Evolutionary conservation across 1,140 invertebrate genomes (phyloP), one percentile per base, ranked within the genome.

Genomic region (Vanessa atalanta): DNA sequence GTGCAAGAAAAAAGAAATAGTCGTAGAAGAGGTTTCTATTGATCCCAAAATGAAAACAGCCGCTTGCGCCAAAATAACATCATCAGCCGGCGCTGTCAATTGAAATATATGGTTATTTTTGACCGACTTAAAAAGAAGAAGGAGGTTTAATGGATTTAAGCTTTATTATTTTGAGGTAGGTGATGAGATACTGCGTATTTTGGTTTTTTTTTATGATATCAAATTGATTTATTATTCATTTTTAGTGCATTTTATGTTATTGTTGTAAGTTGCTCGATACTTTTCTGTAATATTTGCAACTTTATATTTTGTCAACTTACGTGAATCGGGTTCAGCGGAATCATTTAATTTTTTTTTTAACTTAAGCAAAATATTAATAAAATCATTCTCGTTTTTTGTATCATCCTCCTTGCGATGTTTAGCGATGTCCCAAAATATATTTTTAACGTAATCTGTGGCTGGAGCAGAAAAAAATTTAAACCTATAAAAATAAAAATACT

Each of bases 11-110:
- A 95, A 96, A 0, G 94, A 89, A 69, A 97, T 94, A 1, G 95
- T 93, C 7, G 95, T 95, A 0, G 96, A 95, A 0, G 96, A 96
- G 0, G 97, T 97, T 85, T 97, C 96, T 69, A 95, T 96, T 8
- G 96, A 96, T 55, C 96, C 96, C 1, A 95, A 88, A 66, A 96
- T 96, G 80, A 97, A 97, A 0, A 95, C 93, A 14, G 95, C 95
- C 0, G 94, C 95, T 84, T 96, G 95, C 5, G 95, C 94, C 13
- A 95, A 91, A 83, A 96, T 94, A 67, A 93, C 87, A 73, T 95
- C 93, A 31, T 94, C 94, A 64, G 93, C 90, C 53, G 94, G 83
- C 79, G 93, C 94, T 94, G 57, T 26, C 71, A 65, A 15, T 43
- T 1, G 15, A 15, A 61, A 14, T 7, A 20, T 0, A 6, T 43